phyloP scores from a whole-genome alignment of 2,797 vertebrate genomes.

The Karalla daura region DNA sequence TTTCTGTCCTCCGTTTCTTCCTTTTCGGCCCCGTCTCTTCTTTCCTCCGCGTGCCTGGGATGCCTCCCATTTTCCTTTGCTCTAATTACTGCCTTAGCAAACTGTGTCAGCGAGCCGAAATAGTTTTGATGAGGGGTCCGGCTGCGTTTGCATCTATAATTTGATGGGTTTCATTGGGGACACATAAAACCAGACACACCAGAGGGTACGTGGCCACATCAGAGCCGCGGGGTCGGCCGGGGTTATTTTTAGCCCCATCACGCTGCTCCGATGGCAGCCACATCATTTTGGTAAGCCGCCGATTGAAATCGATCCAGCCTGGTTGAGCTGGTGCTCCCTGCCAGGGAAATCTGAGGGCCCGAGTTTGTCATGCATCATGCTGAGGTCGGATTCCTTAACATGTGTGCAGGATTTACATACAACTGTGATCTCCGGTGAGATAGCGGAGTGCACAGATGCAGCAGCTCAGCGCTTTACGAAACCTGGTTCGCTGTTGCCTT shows the following conservation, averaged over 20 bases:
- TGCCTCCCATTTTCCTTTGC: conserved; percentile 69
- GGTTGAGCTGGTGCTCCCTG: conserved; percentile 59
- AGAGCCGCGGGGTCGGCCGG: conserved; percentile 54
- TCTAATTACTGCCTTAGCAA: conserved; percentile 75
- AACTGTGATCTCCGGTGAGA: conserved; percentile 9
- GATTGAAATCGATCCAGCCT: conserved; percentile 77
- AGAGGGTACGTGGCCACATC: conserved; percentile 75
- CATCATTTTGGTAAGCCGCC: conserved; percentile 78
- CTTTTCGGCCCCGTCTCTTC: conserved; percentile 13
- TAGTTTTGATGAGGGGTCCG: conserved; percentile 78
- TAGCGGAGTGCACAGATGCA: no score
- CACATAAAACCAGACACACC: conserved; percentile 73
- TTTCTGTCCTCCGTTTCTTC: conserved; percentile 32
- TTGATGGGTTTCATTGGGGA: conserved; percentile 77
- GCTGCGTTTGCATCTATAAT: conserved; percentile 77
- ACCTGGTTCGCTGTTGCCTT: no score
- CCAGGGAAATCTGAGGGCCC: conserved; percentile 62
- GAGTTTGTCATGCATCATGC: conserved; percentile 60
- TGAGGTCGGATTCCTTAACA: conserved; percentile 57
- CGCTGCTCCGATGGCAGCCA: conserved; percentile 66
- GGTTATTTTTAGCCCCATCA: conserved; percentile 72
- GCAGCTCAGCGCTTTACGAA: no score
- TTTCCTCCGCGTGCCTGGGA: conserved; percentile 58
- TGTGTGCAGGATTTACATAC: conserved; percentile 34
- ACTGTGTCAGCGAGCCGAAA: conserved; percentile 70